phyloP scores from a whole-genome alignment of 92 coral and sea anemone genomes.

The Meandrina meandrites region DNA sequence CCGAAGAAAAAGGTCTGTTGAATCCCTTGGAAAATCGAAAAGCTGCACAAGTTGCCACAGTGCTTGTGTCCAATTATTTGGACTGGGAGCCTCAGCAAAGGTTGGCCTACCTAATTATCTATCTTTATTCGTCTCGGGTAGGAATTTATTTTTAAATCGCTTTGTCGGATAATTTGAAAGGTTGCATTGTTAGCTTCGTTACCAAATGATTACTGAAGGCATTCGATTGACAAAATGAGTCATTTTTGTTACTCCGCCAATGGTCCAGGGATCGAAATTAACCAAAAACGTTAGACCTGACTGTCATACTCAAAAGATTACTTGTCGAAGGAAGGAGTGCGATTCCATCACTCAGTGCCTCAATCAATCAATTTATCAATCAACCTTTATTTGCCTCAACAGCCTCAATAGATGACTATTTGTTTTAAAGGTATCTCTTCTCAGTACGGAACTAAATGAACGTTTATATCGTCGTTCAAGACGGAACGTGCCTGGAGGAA shows the following conservation, averaged over 20 bases:
- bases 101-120: constrained; percentile 6
- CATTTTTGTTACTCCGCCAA: not conserved
- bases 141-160: not conserved
- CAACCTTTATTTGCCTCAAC: too few relatives aligned
- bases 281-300: too few relatives aligned
- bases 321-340: not conserved
- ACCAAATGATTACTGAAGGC: not conserved
- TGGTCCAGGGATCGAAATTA: too few relatives aligned
- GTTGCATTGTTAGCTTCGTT: not conserved
- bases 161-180: not conserved
- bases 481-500: not conserved
- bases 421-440: too few relatives aligned
- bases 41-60: constrained; percentile 34
- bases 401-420: too few relatives aligned
- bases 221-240: not conserved
- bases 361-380: too few relatives aligned
- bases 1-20: constrained; percentile 43
- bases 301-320: too few relatives aligned
- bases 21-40: not conserved
- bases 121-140: not conserved
- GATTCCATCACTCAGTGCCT: not conserved
- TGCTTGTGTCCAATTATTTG: constrained; percentile 48
- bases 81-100: constrained; percentile 36
- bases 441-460: not conserved
- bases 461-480: not conserved